These are phyloP conservation scores for Neopelma chrysocephalum DNA, from an alignment of 2,797 vertebrate genomes.

Conservation along the genomic window DNA sequence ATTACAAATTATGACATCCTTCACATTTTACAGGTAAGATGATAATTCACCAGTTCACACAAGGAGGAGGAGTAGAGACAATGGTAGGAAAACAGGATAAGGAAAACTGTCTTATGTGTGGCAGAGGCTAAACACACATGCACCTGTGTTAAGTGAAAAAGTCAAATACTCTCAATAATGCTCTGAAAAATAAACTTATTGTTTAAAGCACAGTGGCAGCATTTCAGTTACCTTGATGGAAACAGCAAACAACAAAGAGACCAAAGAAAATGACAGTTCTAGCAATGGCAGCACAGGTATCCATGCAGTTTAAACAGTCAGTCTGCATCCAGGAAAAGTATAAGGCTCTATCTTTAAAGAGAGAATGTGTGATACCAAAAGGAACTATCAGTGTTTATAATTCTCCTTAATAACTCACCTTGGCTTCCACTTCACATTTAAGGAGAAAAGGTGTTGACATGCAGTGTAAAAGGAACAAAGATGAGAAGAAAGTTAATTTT, in stretches of 20 bases:
- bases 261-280: background rate
- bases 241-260: background rate
- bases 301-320: background rate
- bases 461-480: constrained; percentile 6
- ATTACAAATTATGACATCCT: background rate
- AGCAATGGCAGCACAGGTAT: background rate
- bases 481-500: constrained; percentile 53
- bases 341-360: background rate
- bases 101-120: background rate
- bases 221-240: background rate
- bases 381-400: background rate
- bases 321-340: background rate
- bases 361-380: background rate
- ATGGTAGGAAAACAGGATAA: background rate
- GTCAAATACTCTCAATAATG: background rate
- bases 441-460: constrained; percentile 1
- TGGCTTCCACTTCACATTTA: constrained; percentile 57
- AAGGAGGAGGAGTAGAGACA: background rate
- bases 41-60: background rate
- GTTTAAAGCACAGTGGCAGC: background rate
- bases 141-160: background rate
- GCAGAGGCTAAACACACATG: background rate
- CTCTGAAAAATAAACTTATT: background rate
- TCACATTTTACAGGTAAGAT: background rate
- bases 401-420: constrained; percentile 67